Conservation (phyloP, 1,140 invertebrate genomes). For the Drosophila subpulchrella region DNA sequence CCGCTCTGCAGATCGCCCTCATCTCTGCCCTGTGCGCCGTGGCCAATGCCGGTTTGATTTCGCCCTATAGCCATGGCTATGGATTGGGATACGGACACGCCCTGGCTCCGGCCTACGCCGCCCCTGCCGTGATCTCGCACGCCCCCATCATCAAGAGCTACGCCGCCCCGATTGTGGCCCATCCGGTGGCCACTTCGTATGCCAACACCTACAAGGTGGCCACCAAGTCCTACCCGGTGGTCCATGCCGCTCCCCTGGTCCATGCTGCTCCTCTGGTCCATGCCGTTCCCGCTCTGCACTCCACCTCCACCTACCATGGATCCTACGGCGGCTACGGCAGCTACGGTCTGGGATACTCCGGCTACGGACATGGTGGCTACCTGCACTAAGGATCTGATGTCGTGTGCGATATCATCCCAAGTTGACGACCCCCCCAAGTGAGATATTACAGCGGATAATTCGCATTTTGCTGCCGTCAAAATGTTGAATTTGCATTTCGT, state of each 20-base stretch:
- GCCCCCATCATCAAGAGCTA: constrained; percentile 76
- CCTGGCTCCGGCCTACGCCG: constrained; percentile 61
- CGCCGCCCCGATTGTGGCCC: constrained; percentile 81
- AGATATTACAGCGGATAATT: constrained; percentile 41
- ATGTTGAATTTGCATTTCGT: constrained; percentile 47
- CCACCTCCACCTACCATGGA: constrained; percentile 77
- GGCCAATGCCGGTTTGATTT: constrained; percentile 77
- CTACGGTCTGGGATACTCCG: constrained; percentile 9
- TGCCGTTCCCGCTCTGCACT: constrained; percentile 74
- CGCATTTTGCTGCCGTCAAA: constrained; percentile 67
- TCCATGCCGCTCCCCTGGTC: constrained; percentile 76
- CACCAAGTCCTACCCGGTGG: constrained; percentile 75
- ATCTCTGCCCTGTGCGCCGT: constrained; percentile 78
- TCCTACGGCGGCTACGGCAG: constrained; percentile 50
- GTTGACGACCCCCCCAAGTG: constrained; percentile 55
- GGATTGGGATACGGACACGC: constrained; percentile 51
- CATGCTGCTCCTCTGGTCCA: constrained; percentile 72
- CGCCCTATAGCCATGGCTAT: constrained; percentile 71
- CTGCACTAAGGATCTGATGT: constrained; percentile 56
- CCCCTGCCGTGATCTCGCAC: constrained; percentile 72
- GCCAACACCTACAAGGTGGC: constrained; percentile 87
- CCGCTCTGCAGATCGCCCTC: constrained; percentile 57
- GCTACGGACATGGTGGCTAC: constrained; percentile 59
- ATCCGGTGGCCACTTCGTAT: constrained; percentile 86
- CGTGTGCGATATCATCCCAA: not conserved